phyloP scores from a whole-genome alignment of 2,888 invertebrate species.

The Brachyptera putata region DNA sequence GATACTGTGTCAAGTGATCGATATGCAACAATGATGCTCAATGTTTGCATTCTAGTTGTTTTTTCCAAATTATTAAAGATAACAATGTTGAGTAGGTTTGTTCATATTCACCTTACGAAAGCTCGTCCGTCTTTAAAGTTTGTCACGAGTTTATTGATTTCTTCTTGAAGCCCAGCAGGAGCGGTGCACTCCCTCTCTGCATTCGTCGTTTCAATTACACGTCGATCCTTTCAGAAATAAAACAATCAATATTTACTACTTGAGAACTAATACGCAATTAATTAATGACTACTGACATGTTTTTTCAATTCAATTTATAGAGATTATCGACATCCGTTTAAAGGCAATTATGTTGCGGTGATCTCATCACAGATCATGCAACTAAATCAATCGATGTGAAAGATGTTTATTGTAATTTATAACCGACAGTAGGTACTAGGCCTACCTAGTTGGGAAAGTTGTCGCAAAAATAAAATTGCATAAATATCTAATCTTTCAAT shows the following conservation, averaged over 20 bases:
- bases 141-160: slow-evolving; percentile 67
- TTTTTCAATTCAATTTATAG: no score
- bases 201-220: slow-evolving; percentile 77
- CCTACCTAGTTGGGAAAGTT: no score
- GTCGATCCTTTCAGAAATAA: slow-evolving; percentile 61
- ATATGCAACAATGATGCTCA: neutral
- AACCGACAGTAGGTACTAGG: no score
- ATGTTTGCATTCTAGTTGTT: neutral
- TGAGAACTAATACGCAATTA: slow-evolving; percentile 21
- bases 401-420: no score
- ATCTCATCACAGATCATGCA: no score
- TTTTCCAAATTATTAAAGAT: neutral
- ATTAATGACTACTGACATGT: neutral
- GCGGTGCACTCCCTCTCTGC: slow-evolving; percentile 78
- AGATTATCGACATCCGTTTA: no score
- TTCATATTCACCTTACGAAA: slow-evolving; percentile 66
- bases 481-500: no score
- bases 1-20: neutral
- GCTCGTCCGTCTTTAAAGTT: slow-evolving; percentile 70
- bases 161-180: slow-evolving; percentile 78
- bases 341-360: no score
- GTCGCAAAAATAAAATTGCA: no score
- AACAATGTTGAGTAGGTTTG: neutral
- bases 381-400: no score
- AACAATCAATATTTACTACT: slow-evolving; percentile 21